Evolutionary conservation across 2,797 vertebrate genomes (phyloP).

Genomic region (Cyprinella venusta): DNA sequence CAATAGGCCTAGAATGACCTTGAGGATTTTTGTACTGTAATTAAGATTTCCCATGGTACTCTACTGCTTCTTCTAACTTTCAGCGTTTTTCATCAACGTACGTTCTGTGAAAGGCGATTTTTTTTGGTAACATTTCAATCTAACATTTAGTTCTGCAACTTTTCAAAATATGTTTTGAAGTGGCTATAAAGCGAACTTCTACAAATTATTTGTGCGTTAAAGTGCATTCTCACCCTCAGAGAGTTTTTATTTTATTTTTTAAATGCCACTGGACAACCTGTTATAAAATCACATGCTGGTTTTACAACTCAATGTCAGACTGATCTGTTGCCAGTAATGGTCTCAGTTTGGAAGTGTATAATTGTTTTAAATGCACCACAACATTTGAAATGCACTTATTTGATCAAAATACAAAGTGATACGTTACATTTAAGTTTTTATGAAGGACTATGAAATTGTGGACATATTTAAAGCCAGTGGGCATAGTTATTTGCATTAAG

Average conservation of each 20-base stretch:
- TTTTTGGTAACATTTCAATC: constrained; percentile 47
- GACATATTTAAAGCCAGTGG: constrained; percentile 17
- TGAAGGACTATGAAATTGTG: not conserved
- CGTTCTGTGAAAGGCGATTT: not conserved
- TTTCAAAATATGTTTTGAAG: not conserved
- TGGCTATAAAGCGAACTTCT: not conserved
- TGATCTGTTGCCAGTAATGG: constrained; percentile 18
- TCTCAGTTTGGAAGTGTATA: not conserved
- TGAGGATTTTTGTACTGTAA: constrained; percentile 44
- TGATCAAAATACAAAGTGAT: not conserved
- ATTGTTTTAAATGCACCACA: constrained; percentile 25
- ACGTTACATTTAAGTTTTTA: not conserved
- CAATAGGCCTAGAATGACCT: constrained; percentile 19
- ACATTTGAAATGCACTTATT: not conserved
- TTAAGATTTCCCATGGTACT: constrained; percentile 23
- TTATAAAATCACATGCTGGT: constrained; percentile 50
- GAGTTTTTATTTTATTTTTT: not conserved
- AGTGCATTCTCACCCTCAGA: constrained; percentile 17
- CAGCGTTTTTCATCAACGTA: constrained; percentile 15
- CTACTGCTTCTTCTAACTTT: constrained; percentile 20
- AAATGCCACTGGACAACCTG: constrained; percentile 2
- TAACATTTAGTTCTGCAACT: constrained; percentile 26
- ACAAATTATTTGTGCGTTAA: constrained; percentile 17
- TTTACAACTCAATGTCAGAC: constrained; percentile 35
- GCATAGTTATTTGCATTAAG: not conserved